These are phyloP conservation scores for Gallinago jamesoni DNA, from an alignment of 2,113 vertebrate genomes.

Conservation along the genomic window DNA sequence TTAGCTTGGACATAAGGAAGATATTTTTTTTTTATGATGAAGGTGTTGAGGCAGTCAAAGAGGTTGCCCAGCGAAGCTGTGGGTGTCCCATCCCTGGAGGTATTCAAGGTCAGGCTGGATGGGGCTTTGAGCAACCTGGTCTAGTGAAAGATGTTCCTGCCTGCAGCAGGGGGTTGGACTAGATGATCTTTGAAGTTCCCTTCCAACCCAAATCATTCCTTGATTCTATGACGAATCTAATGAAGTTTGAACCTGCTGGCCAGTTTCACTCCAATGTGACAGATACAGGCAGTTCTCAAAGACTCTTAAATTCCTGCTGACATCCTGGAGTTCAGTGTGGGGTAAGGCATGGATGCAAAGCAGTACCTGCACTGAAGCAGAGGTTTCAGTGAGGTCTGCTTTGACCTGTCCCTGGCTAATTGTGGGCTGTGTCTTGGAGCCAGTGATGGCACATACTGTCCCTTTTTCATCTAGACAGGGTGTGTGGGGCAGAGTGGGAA, in stretches of 20 bases:
- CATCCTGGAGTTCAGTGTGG: not conserved
- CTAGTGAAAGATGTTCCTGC: not conserved
- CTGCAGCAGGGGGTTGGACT: not conserved
- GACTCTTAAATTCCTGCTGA: not conserved
- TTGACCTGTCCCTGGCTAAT: not conserved
- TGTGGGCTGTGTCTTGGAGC: not conserved
- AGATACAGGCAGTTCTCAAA: not conserved
- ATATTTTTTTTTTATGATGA: not conserved
- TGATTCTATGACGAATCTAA: not conserved
- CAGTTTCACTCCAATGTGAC: not conserved
- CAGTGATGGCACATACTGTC: accelerated
- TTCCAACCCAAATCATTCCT: not conserved
- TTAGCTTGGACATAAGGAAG: not conserved
- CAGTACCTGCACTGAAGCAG: not conserved
- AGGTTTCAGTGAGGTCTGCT: not conserved
- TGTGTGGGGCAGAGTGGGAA: accelerated
- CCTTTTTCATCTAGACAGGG: not conserved
- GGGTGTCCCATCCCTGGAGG: not conserved
- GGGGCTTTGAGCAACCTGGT: not conserved
- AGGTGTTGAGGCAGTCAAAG: not conserved
- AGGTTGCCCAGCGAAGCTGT: not conserved
- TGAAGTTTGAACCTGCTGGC: not conserved
- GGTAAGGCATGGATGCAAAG: accelerated
- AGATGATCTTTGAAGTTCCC: not conserved
- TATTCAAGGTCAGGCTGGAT: not conserved